These are phyloP conservation scores for Hyperopisus bebe DNA, from an alignment of 2,113 vertebrate species.

Conservation along the genomic window DNA sequence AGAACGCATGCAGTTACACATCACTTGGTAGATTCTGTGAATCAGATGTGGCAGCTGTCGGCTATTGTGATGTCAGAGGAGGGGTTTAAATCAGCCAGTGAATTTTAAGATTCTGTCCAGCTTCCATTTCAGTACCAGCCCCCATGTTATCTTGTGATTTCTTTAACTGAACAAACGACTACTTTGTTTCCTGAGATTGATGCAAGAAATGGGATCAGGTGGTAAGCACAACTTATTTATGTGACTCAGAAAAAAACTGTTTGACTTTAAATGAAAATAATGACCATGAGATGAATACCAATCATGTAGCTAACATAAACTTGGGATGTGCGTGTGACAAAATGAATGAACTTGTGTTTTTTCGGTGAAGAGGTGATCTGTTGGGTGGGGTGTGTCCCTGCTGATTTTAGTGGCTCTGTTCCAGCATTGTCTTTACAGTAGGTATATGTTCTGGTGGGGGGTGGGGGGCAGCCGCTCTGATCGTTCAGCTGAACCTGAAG, in stretches of 20 bases:
- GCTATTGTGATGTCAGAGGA: neutral
- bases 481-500: neutral
- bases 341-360: neutral
- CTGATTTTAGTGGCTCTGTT: neutral
- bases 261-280: neutral
- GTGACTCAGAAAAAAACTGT: neutral
- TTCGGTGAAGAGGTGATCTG: neutral
- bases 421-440: neutral
- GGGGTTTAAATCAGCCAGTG: neutral
- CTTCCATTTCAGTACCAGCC: neutral
- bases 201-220: constrained; percentile 3
- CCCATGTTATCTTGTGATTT: neutral
- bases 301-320: neutral
- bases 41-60: neutral
- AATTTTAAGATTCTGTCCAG: neutral
- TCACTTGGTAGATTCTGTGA: neutral
- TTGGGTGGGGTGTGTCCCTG: neutral
- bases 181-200: neutral
- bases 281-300: neutral
- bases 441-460: neutral
- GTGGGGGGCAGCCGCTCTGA: no score
- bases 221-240: constrained; percentile 26
- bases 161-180: neutral
- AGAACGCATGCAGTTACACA: neutral
- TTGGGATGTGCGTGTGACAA: neutral